A percentile compares a stretch with the other conserved stretches of the same genome.
Evolutionary conservation across 1,140 invertebrate genomes (phyloP).

Genomic region (Centruroides sculpturatus): DNA sequence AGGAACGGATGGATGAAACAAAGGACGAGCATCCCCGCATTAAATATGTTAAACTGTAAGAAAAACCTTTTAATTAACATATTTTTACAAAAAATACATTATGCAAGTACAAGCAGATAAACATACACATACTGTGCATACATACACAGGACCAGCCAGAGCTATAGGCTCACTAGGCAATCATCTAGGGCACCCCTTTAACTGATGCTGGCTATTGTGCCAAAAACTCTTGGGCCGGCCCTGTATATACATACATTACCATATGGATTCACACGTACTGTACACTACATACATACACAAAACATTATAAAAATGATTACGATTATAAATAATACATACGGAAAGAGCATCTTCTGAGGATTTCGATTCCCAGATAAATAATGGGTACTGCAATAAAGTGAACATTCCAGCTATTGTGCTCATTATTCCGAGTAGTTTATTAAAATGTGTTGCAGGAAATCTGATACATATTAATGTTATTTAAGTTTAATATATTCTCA

Average conservation of each 20-base stretch:
- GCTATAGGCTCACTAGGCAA: too few species aligned
- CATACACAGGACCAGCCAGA: too few species aligned
- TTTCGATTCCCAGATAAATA: constrained; percentile 16
- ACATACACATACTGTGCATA: too few species aligned
- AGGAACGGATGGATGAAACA: constrained; percentile 12
- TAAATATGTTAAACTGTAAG: constrained; percentile 12
- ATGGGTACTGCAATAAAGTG: constrained; percentile 9
- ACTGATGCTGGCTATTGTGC: too few species aligned
- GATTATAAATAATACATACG: constrained; percentile 6
- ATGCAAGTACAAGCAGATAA: background rate
- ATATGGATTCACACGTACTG: too few species aligned
- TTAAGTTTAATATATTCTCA: too few species aligned
- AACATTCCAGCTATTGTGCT: constrained; percentile 10
- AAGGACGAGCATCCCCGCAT: constrained; percentile 1
- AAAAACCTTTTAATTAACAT: background rate
- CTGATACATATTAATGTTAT: background rate
- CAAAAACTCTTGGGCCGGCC: too few species aligned
- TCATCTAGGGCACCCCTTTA: too few species aligned
- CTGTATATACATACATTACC: background rate
- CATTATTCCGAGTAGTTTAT: constrained; percentile 10
- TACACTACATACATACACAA: too few species aligned
- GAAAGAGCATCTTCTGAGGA: constrained; percentile 12
- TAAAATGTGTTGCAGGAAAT: constrained; percentile 12
- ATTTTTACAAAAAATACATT: too few species aligned
- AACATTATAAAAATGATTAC: background rate